phyloP scores from a whole-genome alignment of 2,113 vertebrate species.

The Pogonocichla stellata region DNA sequence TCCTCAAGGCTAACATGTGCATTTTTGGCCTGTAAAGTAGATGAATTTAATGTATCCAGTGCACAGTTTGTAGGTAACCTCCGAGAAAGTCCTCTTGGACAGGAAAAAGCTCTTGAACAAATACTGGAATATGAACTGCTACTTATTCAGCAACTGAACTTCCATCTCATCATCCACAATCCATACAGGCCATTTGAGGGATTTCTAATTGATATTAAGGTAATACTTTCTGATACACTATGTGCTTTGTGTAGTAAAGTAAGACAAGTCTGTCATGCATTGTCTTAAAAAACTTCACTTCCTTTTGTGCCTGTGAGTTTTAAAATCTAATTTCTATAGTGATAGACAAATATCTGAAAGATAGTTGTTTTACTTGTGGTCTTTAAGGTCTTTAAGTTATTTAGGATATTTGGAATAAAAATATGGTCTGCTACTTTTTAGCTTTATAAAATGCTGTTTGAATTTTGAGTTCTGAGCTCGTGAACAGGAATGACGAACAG shows the following conservation, averaged over 20 bases:
- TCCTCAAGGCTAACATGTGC: slow-evolving; percentile 86
- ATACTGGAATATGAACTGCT: slow-evolving; percentile 94
- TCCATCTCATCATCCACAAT: slow-evolving; percentile 94
- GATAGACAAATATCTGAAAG: not conserved
- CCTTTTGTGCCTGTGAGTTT: not conserved
- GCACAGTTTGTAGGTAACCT: slow-evolving; percentile 94
- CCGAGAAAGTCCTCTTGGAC: slow-evolving; percentile 84
- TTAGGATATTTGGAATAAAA: not conserved
- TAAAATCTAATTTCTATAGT: not conserved
- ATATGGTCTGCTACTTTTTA: not conserved
- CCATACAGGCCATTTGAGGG: slow-evolving; percentile 95
- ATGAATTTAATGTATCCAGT: slow-evolving; percentile 97
- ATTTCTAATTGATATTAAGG: slow-evolving; percentile 95
- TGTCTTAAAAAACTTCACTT: not conserved
- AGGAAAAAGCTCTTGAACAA: slow-evolving; percentile 89
- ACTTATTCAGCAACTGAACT: slow-evolving; percentile 95
- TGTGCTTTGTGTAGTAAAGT: rapidly evolving
- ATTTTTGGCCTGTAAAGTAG: slow-evolving; percentile 96
- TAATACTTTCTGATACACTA: not conserved
- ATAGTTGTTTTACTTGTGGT: not conserved
- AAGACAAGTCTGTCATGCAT: not conserved
- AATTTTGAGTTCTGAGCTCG: not conserved
- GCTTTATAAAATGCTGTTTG: not conserved
- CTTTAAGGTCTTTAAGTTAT: not conserved
- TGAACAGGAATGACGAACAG: rapidly evolving